Evolutionary conservation across 2,797 vertebrate genomes (phyloP), one percentile per base, ranked within the genome.

Genomic region (Lepus townsendii): DNA sequence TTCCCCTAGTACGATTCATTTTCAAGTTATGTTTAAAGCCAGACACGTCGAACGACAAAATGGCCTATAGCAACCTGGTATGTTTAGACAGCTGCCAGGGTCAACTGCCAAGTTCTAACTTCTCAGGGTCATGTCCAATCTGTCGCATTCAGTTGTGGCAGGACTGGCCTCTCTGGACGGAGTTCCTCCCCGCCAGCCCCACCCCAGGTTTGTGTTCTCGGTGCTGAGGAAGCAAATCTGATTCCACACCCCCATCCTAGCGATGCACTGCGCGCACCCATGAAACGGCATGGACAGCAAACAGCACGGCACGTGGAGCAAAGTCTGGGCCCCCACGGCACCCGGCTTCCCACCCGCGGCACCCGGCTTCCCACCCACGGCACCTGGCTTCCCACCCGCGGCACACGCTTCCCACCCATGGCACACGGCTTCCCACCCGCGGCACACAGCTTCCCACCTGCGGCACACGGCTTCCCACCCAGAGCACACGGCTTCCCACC

Each of bases 71-170:
- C 38, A 72, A 73, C 83, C 65, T 6, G 4, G 16, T 85, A 26
- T 30, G 7, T 94, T 93, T 68, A 90, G 84, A 72, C 50, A 75
- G 68, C 4, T 76, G 87, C 65, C 54, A 84, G 77, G 24, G 95
- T 87, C 19, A 90, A 95, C 10, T 8, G 22, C 32, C 1, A 0
- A 80, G 11, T 83, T 77, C 38, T 0, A 0, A 42, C 90, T 95
- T 62, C 54, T 52, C 50, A 47, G 75, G 79, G 75, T 93, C 87
- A 63, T 26, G 17, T 50, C 78, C 42, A n/a, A 86, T 83, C 22
- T 65, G n/a, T 52, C 93, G 83, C n/a, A n/a, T 72, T 62, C 91
- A 4, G 7, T 87, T 83, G 2, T 65, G 6, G 63, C 76, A 71
- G 13, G 3, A 94, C 93, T 65, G 91, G 54, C 2, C 16, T 60